Evolutionary conservation across 2,113 vertebrate species (phyloP).

Genomic region (Ibidorhyncha struthersii): DNA sequence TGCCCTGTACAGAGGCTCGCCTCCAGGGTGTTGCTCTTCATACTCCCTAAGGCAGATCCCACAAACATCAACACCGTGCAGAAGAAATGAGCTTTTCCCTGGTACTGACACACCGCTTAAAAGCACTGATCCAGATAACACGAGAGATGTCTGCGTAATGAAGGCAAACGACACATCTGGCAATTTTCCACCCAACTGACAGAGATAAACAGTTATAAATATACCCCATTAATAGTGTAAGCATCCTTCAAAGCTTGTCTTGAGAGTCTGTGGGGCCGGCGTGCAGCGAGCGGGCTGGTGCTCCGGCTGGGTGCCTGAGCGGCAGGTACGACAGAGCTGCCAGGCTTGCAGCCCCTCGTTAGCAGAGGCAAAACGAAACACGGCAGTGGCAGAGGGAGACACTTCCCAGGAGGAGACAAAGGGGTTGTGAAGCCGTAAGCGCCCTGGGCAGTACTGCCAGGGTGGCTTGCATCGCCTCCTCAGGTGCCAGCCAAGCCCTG

Average conservation of each 20-base stretch:
- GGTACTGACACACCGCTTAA: not conserved
- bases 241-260: not conserved
- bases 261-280: not conserved
- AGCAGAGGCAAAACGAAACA: fast-evolving
- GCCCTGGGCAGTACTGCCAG: not conserved
- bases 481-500: fast-evolving
- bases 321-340: fast-evolving
- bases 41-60: not conserved
- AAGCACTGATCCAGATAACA: not conserved
- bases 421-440: fast-evolving
- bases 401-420: not conserved
- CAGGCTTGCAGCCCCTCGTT: not conserved
- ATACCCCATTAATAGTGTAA: not conserved
- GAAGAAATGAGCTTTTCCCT: not conserved
- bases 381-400: not conserved
- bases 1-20: fast-evolving
- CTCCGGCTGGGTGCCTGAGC: not conserved
- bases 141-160: not conserved
- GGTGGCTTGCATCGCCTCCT: fast-evolving
- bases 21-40: not conserved
- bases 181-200: constrained; percentile 36
- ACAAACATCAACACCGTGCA: fast-evolving
- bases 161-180: constrained; percentile 15
- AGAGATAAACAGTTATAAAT: constrained; percentile 45
- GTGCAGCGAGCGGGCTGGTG: fast-evolving